Conservation (phyloP, 2,888 invertebrate genomes). For the Epsilonema sp. region DNA sequence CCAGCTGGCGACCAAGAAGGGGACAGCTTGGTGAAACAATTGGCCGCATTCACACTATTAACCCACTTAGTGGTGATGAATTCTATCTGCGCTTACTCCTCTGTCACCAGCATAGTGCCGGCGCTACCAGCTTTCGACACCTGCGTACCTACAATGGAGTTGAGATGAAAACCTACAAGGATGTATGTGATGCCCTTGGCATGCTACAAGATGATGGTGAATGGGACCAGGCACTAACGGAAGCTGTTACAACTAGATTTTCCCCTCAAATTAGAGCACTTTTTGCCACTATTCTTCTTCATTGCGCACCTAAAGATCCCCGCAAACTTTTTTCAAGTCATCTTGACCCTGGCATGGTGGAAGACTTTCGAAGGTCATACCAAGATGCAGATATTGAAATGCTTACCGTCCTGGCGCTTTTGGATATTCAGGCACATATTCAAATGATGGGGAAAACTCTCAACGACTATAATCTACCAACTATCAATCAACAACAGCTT, state of each 20-base stretch:
- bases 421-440: too few species aligned
- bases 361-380: too few species aligned
- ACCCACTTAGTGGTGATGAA: not conserved
- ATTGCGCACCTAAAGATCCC: constrained; percentile 11
- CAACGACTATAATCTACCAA: too few species aligned
- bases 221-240: constrained; percentile 13
- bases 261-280: constrained; percentile 12
- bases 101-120: not conserved
- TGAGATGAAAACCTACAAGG: constrained; percentile 18
- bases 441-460: too few species aligned
- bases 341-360: too few species aligned
- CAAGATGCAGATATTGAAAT: too few species aligned
- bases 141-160: constrained; percentile 16
- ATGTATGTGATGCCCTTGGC: constrained; percentile 20
- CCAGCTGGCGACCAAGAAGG: not conserved
- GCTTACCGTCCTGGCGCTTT: too few species aligned
- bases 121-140: constrained; percentile 9
- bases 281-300: constrained; percentile 12
- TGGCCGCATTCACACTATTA: not conserved
- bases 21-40: not conserved
- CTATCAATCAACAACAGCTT: too few species aligned
- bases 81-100: not conserved
- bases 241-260: constrained; percentile 10
- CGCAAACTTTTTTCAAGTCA: too few species aligned
- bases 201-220: constrained; percentile 24